Percentiles rank a stretch among this genome's conserved stretches.
These are phyloP conservation scores for Cotesia congregata DNA, from an alignment of 2,888 invertebrate genomes.

Conservation along the genomic window DNA sequence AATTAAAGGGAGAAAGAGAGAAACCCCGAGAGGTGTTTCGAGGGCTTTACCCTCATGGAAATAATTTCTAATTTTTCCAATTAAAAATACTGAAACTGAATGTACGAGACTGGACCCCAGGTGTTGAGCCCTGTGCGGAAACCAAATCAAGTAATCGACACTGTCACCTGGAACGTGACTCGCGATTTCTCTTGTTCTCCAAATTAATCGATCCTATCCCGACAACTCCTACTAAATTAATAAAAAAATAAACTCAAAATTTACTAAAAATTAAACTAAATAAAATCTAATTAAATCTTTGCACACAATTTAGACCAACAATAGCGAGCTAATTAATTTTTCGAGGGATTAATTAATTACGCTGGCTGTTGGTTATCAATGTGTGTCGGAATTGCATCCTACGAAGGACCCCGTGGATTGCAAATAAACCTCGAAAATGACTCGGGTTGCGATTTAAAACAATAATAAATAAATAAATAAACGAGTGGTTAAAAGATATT, in stretches of 20 bases:
- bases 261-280: constrained; percentile 5
- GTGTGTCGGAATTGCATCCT: constrained; percentile 34
- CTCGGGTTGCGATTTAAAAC: constrained; percentile 32
- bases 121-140: constrained; percentile 71
- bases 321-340: too few species aligned
- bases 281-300: background rate
- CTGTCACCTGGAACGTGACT: constrained; percentile 71
- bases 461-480: background rate
- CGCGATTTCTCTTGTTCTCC: constrained; percentile 48
- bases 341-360: too few species aligned
- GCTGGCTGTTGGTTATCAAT: constrained; percentile 17
- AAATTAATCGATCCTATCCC: constrained; percentile 24
- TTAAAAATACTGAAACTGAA: constrained; percentile 61
- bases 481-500: background rate
- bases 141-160: constrained; percentile 70
- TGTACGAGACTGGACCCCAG: constrained; percentile 70
- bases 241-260: background rate
- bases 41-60: constrained; percentile 38
- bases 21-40: constrained; percentile 20
- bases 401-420: constrained; percentile 34
- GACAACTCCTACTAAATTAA: constrained; percentile 19
- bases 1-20: background rate
- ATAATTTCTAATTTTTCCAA: constrained; percentile 36
- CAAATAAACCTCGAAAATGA: constrained; percentile 37
- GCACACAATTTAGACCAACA: too few species aligned